A percentile compares a stretch with the other conserved stretches of the same genome.
phyloP scores from a whole-genome alignment of 2,113 vertebrate species.

The Nicator chloris region DNA sequence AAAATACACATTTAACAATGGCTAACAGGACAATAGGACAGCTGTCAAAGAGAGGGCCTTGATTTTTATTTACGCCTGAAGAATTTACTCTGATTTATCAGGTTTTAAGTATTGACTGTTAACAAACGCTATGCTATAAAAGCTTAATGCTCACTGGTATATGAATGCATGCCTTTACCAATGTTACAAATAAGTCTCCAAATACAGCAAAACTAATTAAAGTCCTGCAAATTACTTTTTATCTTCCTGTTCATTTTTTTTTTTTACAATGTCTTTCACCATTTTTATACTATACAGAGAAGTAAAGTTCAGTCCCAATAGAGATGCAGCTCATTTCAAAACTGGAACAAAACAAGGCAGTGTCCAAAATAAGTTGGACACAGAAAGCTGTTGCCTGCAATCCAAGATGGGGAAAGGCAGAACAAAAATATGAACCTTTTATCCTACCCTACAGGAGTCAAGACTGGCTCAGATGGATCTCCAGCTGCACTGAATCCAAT shows the following conservation, averaged over 20 bases:
- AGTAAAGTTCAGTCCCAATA: neutral
- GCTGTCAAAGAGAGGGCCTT: neutral
- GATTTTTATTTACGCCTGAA: conserved; percentile 27
- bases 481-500: neutral
- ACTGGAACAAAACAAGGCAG: neutral
- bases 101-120: neutral
- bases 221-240: neutral
- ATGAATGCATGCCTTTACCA: neutral
- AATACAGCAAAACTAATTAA: neutral
- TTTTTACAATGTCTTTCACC: neutral
- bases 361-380: neutral
- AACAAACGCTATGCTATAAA: neutral
- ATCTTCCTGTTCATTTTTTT: neutral
- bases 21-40: conserved; percentile 8
- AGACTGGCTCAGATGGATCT: neutral
- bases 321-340: neutral
- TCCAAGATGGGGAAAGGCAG: neutral
- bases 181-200: neutral
- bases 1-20: neutral
- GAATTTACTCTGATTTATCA: neutral
- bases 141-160: neutral
- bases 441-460: neutral
- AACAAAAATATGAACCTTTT: neutral
- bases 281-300: neutral
- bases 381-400: neutral